Evolutionary conservation across 2,113 vertebrate species (phyloP).

Genomic region (Larimichthys polyactis): DNA sequence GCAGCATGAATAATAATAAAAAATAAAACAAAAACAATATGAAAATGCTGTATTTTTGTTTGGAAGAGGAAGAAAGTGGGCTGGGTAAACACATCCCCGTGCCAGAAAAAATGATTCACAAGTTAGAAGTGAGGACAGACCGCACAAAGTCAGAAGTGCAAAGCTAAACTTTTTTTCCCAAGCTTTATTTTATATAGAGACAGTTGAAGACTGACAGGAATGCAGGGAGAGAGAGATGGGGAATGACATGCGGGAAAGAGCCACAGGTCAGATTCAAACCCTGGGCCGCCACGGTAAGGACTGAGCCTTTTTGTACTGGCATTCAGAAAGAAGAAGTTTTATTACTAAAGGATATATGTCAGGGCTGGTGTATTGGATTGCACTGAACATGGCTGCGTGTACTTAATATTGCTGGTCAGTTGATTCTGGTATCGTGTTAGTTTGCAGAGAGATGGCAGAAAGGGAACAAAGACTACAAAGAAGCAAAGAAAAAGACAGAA

Average conservation of each 20-base stretch:
- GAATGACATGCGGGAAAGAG: no score
- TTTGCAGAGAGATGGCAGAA: not conserved
- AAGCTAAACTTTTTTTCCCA: constrained; percentile 17
- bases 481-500: not conserved
- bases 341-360: not conserved
- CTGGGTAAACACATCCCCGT: constrained; percentile 6
- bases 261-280: no score
- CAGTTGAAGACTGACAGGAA: no score
- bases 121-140: constrained; percentile 13
- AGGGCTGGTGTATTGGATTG: not conserved
- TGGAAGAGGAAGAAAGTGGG: constrained; percentile 34
- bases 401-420: not conserved
- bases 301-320: no score
- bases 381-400: not conserved
- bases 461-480: not conserved
- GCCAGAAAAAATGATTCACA: constrained; percentile 29
- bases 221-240: no score
- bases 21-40: constrained; percentile 14
- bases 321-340: not conserved
- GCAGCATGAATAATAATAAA: constrained; percentile 43
- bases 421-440: not conserved
- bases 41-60: constrained; percentile 50
- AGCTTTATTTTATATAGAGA: no score
- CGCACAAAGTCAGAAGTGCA: constrained; percentile 40
- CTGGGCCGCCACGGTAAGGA: no score